Conservation (phyloP, 1,140 invertebrate species). For the Spodoptera litura region DNA sequence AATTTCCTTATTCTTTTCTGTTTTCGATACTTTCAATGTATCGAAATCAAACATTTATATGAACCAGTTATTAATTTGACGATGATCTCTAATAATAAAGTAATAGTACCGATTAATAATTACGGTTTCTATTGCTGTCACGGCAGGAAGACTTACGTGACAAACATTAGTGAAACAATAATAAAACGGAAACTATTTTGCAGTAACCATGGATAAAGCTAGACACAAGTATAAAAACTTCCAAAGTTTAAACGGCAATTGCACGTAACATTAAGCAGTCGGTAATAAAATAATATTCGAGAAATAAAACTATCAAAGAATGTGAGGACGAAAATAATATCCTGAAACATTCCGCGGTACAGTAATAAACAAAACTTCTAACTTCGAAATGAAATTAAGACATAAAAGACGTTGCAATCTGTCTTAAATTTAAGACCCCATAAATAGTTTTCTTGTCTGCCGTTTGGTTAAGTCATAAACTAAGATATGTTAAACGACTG, state of each 20-base stretch:
- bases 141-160: too few relatives aligned
- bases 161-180: too few relatives aligned
- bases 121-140: too few relatives aligned
- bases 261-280: background rate
- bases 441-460: conserved; percentile 70
- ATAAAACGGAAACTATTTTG: too few relatives aligned
- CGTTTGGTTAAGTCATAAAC: conserved; percentile 72
- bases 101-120: too few relatives aligned
- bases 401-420: conserved; percentile 50
- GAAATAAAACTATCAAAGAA: conserved; percentile 33
- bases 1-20: too few relatives aligned
- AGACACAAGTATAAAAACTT: background rate
- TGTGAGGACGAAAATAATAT: conserved; percentile 16
- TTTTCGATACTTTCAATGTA: too few relatives aligned
- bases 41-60: too few relatives aligned
- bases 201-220: background rate
- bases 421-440: conserved; percentile 54
- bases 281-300: background rate
- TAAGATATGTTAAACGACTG: conserved; percentile 76
- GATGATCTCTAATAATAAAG: too few relatives aligned
- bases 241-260: background rate
- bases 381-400: conserved; percentile 51
- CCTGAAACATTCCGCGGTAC: conserved; percentile 9
- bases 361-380: conserved; percentile 47
- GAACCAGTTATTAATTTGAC: too few relatives aligned